Evolutionary conservation across 2,113 vertebrate genomes (phyloP).

Genomic region (Sinosuthora webbiana): DNA sequence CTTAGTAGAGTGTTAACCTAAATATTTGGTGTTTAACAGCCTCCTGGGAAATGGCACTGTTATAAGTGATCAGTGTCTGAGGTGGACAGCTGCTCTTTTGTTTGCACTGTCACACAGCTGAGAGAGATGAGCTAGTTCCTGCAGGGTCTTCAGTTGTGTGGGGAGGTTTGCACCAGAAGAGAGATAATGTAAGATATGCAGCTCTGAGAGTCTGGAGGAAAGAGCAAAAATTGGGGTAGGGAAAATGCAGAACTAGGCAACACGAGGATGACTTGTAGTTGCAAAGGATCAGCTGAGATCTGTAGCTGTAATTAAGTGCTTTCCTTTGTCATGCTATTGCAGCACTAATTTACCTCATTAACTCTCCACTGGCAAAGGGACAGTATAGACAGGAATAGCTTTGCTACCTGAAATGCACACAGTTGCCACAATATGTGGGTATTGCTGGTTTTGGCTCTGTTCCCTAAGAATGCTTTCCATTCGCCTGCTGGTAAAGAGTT

Average conservation of each 20-base stretch:
- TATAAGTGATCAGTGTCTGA: not conserved
- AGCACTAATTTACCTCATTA: not conserved
- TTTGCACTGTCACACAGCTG: not conserved
- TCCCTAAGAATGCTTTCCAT: not conserved
- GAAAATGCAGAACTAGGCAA: not conserved
- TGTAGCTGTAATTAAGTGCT: not conserved
- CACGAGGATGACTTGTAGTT: not conserved
- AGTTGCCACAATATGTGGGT: not conserved
- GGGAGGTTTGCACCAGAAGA: not conserved
- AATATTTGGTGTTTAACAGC: not conserved
- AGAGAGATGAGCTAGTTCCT: constrained; percentile 4
- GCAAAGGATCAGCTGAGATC: not conserved
- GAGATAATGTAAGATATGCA: not conserved
- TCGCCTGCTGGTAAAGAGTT: not conserved
- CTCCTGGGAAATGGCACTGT: not conserved
- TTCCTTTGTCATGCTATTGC: not conserved
- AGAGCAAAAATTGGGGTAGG: not conserved
- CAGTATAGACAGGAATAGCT: not conserved
- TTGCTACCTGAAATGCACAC: not conserved
- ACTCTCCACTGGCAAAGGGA: not conserved
- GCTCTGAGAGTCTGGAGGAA: not conserved
- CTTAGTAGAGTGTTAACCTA: not conserved
- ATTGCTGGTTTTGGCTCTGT: not conserved
- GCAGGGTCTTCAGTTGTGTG: not conserved
- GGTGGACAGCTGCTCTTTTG: constrained; percentile 5